Percentiles rank a stretch among this genome's conserved stretches.
Evolutionary conservation across 2,113 vertebrate genomes (phyloP).

Genomic region (Podarcis cretensis): DNA sequence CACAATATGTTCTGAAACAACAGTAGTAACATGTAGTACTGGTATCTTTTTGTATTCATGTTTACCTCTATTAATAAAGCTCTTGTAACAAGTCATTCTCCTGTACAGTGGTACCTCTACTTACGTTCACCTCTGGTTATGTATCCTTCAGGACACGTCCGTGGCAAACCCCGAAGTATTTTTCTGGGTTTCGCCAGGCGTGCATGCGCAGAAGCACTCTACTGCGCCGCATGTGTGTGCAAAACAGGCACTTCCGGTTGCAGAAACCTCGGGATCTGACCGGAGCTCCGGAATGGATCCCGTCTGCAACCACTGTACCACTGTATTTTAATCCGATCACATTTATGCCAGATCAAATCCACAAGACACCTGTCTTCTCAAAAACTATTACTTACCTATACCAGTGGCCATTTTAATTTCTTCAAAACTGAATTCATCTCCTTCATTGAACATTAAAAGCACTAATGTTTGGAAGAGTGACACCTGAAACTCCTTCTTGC

Average conservation of each 20-base stretch:
- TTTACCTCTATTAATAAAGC: background rate
- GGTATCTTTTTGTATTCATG: background rate
- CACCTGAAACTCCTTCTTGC: conserved; percentile 85
- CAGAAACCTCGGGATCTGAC: no score
- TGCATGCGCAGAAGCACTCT: no score
- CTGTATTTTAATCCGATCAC: conserved; percentile 12
- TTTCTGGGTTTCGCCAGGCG: no score
- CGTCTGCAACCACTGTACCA: no score
- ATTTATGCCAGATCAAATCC: background rate
- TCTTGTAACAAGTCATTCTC: background rate
- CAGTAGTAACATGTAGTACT: background rate
- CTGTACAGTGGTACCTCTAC: background rate
- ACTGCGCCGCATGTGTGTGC: no score
- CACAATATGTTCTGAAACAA: background rate
- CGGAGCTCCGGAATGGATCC: no score
- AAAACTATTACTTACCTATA: conserved; percentile 74
- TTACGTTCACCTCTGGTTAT: no score
- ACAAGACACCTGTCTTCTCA: background rate
- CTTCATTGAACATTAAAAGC: conserved; percentile 86
- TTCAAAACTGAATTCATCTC: conserved; percentile 82
- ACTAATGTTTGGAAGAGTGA: conserved; percentile 85
- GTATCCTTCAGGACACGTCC: no score
- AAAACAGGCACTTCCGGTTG: no score
- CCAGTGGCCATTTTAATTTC: conserved; percentile 83
- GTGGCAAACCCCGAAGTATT: no score